Evolutionary conservation across 2,888 invertebrate genomes (phyloP), one percentile per base, ranked within the genome.

Genomic region (Strigamia maritima): DNA sequence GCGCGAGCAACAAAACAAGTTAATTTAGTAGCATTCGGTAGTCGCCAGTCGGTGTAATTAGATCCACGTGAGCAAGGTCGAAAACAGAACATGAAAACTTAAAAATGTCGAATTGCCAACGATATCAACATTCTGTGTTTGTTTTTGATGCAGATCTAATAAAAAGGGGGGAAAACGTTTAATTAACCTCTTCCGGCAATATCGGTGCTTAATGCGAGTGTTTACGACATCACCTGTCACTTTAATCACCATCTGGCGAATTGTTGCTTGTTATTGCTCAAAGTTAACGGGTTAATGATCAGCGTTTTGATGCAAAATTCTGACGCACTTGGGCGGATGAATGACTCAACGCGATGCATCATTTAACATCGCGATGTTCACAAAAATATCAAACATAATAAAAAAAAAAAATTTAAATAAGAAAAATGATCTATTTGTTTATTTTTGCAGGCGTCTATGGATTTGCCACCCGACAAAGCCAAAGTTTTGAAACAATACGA

Each of bases 381-480:
- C 35, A 35, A 35, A 1, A 35, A 35, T 2, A 14, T 49, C 14
- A 49, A 49, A 16, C 49, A 49, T 8, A 49, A 19, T 49, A 49
- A 49, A 19, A 49, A 19, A 12, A 49, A 49, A 49, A 1, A 49
- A 19, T 10, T 49, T 49, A 19, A 19, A 49, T 35, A 31, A 31
- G 31, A 6, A 35, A 35, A 35, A 35, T 35, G 35, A 8, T 44
- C 2, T 70, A 44, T 65, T 78, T 31, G 79, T 82, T 80, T 84
- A 85, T 83, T 84, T 84, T 91, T 91, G 8, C 89, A 98, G 97
- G 95, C 95, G 79, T 97, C 97, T 81, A 98, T 98, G 98, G 98
- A 99, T 87, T 89, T 99, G 83, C 98, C 98, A 26, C 97, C 98
- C 44, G 98, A 99, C 88, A 99, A 99, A 88, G 97, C 97, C 84